These are phyloP conservation scores for Isurus oxyrinchus DNA, from an alignment of 2,113 vertebrate genomes.

Conservation along the genomic window DNA sequence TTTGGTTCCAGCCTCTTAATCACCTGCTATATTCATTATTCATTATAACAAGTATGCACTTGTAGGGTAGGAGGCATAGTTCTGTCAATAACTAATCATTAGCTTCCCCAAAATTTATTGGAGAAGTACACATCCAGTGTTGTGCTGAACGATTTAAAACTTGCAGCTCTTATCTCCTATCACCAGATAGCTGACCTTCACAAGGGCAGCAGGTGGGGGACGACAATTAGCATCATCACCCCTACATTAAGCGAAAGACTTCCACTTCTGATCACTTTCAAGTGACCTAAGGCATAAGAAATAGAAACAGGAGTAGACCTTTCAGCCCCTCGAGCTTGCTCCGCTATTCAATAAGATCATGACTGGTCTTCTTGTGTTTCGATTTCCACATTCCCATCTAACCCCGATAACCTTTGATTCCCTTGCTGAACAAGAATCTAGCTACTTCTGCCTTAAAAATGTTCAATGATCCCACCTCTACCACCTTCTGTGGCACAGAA, in stretches of 20 bases:
- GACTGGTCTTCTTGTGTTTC: no score
- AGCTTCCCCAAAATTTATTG: background rate
- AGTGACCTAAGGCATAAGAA: no score
- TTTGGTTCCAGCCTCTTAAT: slow-evolving; percentile 8
- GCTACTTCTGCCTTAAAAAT: no score
- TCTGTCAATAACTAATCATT: background rate
- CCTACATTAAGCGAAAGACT: background rate
- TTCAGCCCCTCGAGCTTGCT: no score
- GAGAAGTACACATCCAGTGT: background rate
- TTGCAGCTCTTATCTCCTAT: background rate
- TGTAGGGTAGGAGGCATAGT: background rate
- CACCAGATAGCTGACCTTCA: background rate
- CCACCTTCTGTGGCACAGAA: no score
- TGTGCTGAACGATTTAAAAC: background rate
- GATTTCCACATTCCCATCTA: no score
- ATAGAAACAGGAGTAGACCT: no score
- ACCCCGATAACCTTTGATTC: no score
- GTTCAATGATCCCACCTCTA: no score
- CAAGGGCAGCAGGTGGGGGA: background rate
- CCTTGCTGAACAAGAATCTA: no score
- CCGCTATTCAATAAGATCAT: no score
- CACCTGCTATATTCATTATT: background rate
- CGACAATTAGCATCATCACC: background rate
- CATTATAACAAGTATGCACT: background rate
- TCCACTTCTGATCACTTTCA: background rate